phyloP scores from a whole-genome alignment of 2,888 invertebrate species.

The Agriotes lineatus region DNA sequence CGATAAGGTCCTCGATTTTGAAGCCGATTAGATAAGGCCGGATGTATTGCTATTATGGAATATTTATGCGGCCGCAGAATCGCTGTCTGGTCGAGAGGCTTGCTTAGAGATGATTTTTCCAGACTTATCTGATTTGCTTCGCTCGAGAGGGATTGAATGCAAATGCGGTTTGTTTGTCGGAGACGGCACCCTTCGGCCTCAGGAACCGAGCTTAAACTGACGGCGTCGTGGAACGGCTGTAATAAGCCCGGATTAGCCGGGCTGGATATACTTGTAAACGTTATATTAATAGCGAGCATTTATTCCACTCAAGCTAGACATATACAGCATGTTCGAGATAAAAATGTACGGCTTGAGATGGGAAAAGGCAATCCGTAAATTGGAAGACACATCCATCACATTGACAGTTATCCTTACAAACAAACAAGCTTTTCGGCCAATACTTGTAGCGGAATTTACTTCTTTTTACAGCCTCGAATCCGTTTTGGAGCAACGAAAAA shows the following conservation, averaged over 20 bases:
- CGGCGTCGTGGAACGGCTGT: background rate
- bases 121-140: constrained; percentile 7
- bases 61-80: background rate
- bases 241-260: background rate
- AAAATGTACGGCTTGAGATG: background rate
- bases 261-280: background rate
- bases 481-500: no score
- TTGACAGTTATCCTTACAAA: background rate
- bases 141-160: background rate
- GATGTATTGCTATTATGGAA: background rate
- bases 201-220: background rate
- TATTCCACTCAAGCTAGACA: background rate
- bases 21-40: background rate
- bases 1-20: background rate
- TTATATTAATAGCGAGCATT: background rate
- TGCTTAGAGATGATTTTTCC: background rate
- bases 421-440: no score
- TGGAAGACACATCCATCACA: background rate
- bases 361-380: background rate
- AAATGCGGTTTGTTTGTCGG: background rate
- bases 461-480: no score
- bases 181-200: background rate
- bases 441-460: no score
- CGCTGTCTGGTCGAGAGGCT: background rate
- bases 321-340: background rate